Base-by-base conservation (phyloP, 2,888 invertebrate genomes). In the Eupithecia subumbrata region DNA sequence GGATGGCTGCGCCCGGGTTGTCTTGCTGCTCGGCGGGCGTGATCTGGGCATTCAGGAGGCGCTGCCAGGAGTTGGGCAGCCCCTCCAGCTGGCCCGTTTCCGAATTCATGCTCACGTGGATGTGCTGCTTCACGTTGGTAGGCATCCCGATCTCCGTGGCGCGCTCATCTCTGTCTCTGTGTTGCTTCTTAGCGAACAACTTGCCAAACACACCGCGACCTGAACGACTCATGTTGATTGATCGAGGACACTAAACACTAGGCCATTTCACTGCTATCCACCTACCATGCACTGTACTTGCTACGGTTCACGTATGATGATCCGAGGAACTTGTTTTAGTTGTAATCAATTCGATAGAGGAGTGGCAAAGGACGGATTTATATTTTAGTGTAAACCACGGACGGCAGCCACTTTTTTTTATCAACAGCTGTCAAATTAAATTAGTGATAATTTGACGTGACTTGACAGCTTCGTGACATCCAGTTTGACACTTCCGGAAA, bases 1-100 rank as follows among this genome's bases (percentile, higher is more conserved):
- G 97, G 74, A 98, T 96, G 1, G 98, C 98, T 56, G 98, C 98
- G 84, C 97, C 96, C 4, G 99, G 99, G 92, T 99, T 98, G 84
- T 98, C 96, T 89, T 97, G 96, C 91, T 98, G 98, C 88, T 98
- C 98, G 63, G 97, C 97, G 84, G 97, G 96, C 56, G 98, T 97
- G 81, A 99, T 97, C 88, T 98, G 97, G 22, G 97, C 96, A 85
- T 97, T 96, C 82, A 99, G 95, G 72, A 98, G 95, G 70, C 97
- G 95, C 75, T 97, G 92, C 98, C 98, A 98, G 43, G 98, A 96
- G 48, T 96, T 95, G 0, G 99, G 99, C 67, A 99, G 93, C 0
- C 99, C 99, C 84, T 97, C 97, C 83, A 99, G 93, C 89, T 97
- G 96, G 0, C 98, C 98, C 0, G 98, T 98, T 82, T 96, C 95